Base-by-base conservation (phyloP, 2,797 vertebrate genomes). In the Halcyon leucocephala region DNA sequence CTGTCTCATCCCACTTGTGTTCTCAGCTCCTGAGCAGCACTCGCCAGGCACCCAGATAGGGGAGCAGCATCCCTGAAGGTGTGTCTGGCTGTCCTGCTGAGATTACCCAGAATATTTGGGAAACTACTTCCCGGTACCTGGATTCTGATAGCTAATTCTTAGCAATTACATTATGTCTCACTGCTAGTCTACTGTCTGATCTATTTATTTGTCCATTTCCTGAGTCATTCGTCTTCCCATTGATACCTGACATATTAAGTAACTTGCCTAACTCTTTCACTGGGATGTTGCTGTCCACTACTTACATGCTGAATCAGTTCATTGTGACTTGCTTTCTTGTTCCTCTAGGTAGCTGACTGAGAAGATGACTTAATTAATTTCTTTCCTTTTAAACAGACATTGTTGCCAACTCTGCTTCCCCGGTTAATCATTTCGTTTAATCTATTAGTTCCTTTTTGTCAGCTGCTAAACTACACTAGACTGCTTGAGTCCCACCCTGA, bases 201-300 rank as follows among this genome's bases (percentile, higher is more conserved):
- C 79, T 82, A 29, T 77, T 96, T 65, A 86, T 83, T 78, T 94
- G 89, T 65, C 60, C 71, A 55, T 93, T 81, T 93, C 74, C 77
- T 92, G 78, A 79, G 82, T 91, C 61, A 25, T 73, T 31, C 81
- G 46, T 87, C 71, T 82, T 76, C 25, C 37, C 54, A 41, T 49
- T 73, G 61, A 93, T 51, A 76, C 24, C 21, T 83, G 92, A 87
- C 11, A 0, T 66, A 87, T 77, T 92, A 89, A 93, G 86, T 79
- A 84, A 79, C 39, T 82, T 49, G 7, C 33, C 46, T 69, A 69
- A 66, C 69, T 48, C 54, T 66, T 49, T 67, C 67, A 55, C 26
- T 81, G 71, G 76, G 80, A 39, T 7, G 28, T n/a, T 92, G 52
- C 37, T 82, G 10, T 81, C 61, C 2, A 2, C 2, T 12, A 39